Evolutionary conservation across 2,113 vertebrate genomes (phyloP).

Genomic region (human (Homo sapiens)): GRCh38 chr6:3140501-3141000

Average conservation of each 20-base stretch:
- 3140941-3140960: rapidly evolving
- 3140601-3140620: not conserved
- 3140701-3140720: rapidly evolving
- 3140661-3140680: not conserved
- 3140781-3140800: not conserved
- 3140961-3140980: not conserved
- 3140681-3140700: not conserved
- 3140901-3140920: not conserved
- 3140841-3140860: not conserved
- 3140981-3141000: no score
- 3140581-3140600: not conserved
- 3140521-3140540: not conserved
- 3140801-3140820: not conserved
- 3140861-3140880: not conserved
- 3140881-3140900: not conserved
- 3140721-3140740: not conserved
- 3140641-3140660: not conserved
- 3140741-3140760: not conserved
- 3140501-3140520: constrained; percentile 87
- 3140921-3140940: not conserved
- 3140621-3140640: not conserved
- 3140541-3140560: not conserved
- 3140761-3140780: not conserved
- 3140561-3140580: not conserved
- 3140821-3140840: not conserved